Evolutionary conservation across 2,797 vertebrate genomes (phyloP).

Genomic region (Pipistrellus pygmaeus): DNA sequence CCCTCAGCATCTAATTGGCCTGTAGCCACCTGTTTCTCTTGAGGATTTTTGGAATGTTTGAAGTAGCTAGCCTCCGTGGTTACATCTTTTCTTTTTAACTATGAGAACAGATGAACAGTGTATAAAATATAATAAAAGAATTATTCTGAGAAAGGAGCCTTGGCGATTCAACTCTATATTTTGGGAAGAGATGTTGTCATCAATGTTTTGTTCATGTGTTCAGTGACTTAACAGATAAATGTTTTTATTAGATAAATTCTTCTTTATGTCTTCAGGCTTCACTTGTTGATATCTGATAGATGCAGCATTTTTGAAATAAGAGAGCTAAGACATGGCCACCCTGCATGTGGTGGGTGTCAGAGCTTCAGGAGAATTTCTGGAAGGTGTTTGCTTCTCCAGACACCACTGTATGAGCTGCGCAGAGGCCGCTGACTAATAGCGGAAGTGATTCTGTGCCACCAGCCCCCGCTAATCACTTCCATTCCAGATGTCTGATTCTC

Average conservation of each 20-base stretch:
- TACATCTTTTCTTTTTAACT: background rate
- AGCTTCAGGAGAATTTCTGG: background rate
- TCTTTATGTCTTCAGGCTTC: background rate
- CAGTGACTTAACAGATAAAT: background rate
- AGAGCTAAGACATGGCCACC: background rate
- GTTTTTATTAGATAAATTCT: background rate
- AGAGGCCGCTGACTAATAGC: background rate
- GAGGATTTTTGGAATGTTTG: constrained; percentile 32
- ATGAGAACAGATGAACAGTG: background rate
- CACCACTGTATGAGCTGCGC: background rate
- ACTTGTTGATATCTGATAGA: background rate
- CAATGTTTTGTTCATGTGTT: background rate
- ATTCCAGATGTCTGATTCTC: background rate
- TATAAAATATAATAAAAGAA: constrained; percentile 4
- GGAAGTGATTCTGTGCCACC: fast-evolving
- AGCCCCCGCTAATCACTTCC: background rate
- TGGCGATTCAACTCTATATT: background rate
- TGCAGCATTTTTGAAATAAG: background rate
- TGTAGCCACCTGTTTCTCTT: background rate
- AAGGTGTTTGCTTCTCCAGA: background rate
- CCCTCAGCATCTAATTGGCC: background rate
- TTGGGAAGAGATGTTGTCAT: background rate
- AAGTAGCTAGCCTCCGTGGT: background rate
- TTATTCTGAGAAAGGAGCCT: background rate
- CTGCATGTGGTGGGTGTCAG: background rate